These are phyloP conservation scores for Clivina fossor DNA, from an alignment of 2,888 invertebrate genomes.

Conservation along the genomic window DNA sequence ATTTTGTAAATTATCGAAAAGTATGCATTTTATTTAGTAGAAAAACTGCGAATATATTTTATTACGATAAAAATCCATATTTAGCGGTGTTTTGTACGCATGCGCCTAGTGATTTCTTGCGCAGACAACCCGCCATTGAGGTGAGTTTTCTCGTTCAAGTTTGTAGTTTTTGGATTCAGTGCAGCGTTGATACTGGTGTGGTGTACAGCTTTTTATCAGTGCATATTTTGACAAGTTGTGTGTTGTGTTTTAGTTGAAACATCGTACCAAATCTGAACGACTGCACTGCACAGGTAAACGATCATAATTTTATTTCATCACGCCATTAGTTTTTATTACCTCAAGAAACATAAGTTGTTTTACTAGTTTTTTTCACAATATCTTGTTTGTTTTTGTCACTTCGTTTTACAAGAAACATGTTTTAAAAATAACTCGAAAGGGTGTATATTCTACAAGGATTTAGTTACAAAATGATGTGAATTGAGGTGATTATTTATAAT, in stretches of 20 bases:
- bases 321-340: not conserved
- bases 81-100: conserved; percentile 37
- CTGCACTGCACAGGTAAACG: too few relatives aligned
- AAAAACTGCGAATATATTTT: conserved; percentile 23
- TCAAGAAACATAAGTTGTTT: not conserved
- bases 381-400: not conserved
- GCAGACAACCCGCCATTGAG: conserved; percentile 2
- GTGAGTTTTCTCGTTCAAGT: not conserved
- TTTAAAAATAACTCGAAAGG: conserved; percentile 1
- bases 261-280: not conserved
- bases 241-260: conserved; percentile 17
- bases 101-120: conserved; percentile 31
- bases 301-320: not conserved
- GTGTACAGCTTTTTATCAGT: not conserved
- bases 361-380: not conserved
- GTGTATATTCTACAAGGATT: too few relatives aligned
- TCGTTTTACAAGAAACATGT: not conserved
- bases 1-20: too few relatives aligned
- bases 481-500: too few relatives aligned
- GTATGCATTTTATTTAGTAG: not conserved
- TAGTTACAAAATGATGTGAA: too few relatives aligned
- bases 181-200: conserved; percentile 4
- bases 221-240: conserved; percentile 24
- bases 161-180: conserved; percentile 12
- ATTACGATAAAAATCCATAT: conserved; percentile 42